A percentile compares a stretch with the other conserved stretches of the same genome.
Evolutionary conservation across 2,113 vertebrate genomes (phyloP).

Genomic region (Neodon shergylaensis): DNA sequence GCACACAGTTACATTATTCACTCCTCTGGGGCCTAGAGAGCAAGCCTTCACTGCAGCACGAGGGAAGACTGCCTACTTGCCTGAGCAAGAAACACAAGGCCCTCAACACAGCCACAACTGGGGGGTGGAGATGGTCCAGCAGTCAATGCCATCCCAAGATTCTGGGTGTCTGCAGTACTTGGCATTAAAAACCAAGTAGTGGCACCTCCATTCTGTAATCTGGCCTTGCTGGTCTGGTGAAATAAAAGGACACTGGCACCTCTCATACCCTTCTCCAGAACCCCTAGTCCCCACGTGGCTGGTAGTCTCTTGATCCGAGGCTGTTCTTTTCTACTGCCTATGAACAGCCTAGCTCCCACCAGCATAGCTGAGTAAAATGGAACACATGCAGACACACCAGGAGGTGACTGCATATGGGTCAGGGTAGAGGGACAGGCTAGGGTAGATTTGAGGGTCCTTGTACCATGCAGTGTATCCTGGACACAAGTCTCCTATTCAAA

Average conservation of each 20-base stretch:
- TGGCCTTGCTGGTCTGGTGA: neutral
- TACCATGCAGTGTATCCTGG: neutral
- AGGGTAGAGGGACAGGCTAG: neutral
- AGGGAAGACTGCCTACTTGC: neutral
- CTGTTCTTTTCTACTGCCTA: neutral
- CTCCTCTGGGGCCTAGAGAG: neutral
- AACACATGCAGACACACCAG: neutral
- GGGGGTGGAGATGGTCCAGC: neutral
- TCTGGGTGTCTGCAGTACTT: neutral
- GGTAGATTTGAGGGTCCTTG: neutral
- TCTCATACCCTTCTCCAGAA: neutral
- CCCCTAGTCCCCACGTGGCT: neutral
- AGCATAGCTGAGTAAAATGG: neutral
- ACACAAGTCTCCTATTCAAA: neutral
- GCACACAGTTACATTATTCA: rapidly evolving
- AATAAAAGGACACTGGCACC: neutral
- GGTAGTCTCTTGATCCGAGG: neutral
- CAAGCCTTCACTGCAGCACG: neutral
- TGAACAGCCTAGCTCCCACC: rapidly evolving
- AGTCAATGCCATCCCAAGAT: neutral
- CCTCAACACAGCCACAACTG: neutral
- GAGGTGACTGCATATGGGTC: rapidly evolving
- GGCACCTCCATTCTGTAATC: rapidly evolving
- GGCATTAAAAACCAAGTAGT: neutral
- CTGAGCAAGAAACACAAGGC: neutral